Evolutionary conservation across 2,888 invertebrate species (phyloP), one percentile per base, ranked within the genome.

Genomic region (Lumbricus terrestris): DNA sequence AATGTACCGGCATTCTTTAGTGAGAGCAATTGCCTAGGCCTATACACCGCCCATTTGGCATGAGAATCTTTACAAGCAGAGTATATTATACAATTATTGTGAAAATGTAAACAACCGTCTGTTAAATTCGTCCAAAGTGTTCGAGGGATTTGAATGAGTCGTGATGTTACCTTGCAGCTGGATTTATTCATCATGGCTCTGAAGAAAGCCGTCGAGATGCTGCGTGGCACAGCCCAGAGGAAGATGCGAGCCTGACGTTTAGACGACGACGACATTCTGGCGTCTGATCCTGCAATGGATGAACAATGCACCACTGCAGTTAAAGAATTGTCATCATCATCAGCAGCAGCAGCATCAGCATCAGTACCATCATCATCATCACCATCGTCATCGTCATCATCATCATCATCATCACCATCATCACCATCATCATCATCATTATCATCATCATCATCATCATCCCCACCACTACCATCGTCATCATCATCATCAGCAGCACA

Each of bases 131-230:
- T 13, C 6, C 29, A 69, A 8, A 11, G n/a, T n/a, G n/a, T n/a
- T n/a, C n/a, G n/a, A n/a, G n/a, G n/a, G n/a, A 69, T 69, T 13
- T 69, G 69, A 85, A 16, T 35, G 37, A 35, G 85, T 85, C 13
- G n/a, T n/a, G n/a, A n/a, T n/a, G n/a, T 88, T 90, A 93, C 93
- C 92, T 93, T 92, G 35, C 91, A 91, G 69, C 92, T 91, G 33
- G 90, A 90, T 88, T 90, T 91, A 90, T 93, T 93, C 92, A 93
- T 92, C 92, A 93, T 93, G 42, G 93, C 93, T 83, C 93, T 91
- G 91, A 93, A 93, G 91, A 93, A 93, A 40, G 93, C 93, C 6
- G 93, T 93, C n/a, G 93, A 93, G 29, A 93, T 93, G 91, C 93
- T 93, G 38, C 93, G 83, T 5, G 93, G 93, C 6, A 93, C 93